Evolutionary conservation across 2,888 invertebrate species (phyloP).

Genomic region (Tortrix viridana): DNA sequence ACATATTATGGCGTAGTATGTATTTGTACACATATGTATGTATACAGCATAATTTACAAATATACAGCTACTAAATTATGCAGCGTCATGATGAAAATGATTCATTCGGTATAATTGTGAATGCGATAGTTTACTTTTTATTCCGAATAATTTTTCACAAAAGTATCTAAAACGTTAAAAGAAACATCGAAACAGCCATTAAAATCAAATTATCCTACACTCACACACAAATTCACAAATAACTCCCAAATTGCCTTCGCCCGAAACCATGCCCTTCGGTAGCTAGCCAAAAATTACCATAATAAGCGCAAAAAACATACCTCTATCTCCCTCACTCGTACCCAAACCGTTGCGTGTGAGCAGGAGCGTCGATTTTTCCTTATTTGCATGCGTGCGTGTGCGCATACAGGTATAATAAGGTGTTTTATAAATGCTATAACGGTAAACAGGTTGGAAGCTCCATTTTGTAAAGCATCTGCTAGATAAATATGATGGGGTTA

Average conservation of each 20-base stretch:
- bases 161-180: neutral
- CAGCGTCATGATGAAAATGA: no score
- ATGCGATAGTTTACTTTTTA: no score
- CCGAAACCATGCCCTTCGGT: constrained; percentile 26
- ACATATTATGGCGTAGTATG: no score
- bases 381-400: constrained; percentile 59
- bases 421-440: constrained; percentile 62
- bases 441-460: constrained; percentile 42
- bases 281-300: constrained; percentile 41
- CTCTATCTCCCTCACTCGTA: constrained; percentile 42
- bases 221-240: constrained; percentile 10
- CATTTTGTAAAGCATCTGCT: constrained; percentile 18
- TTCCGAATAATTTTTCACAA: no score
- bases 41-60: no score
- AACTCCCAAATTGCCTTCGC: constrained; percentile 21
- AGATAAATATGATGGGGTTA: constrained; percentile 24
- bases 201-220: constrained; percentile 24
- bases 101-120: no score
- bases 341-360: constrained; percentile 38
- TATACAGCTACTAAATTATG: no score
- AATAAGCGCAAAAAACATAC: constrained; percentile 43
- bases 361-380: constrained; percentile 47
- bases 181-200: constrained; percentile 16
- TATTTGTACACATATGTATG: no score
- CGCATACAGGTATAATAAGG: constrained; percentile 61